A percentile compares a stretch with the other conserved stretches of the same genome.
Evolutionary conservation across 2,113 vertebrate genomes (phyloP).

Genomic region (Megaleporinus macrocephalus): DNA sequence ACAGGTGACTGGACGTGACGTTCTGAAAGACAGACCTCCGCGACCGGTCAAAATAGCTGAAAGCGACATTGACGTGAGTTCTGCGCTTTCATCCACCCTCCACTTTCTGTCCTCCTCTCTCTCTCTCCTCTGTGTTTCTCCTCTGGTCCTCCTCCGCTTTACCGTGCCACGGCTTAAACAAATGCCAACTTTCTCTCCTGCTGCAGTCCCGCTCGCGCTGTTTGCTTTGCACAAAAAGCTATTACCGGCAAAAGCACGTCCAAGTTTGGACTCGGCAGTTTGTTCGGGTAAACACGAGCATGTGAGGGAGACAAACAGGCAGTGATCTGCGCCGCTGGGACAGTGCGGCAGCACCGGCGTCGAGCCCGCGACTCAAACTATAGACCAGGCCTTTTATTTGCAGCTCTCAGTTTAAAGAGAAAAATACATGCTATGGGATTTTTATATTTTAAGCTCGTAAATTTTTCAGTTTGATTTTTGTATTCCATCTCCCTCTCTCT

Average conservation of each 20-base stretch:
- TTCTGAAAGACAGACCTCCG: slow-evolving; percentile 82
- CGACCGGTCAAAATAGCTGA: slow-evolving; percentile 95
- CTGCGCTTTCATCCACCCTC: slow-evolving; percentile 35
- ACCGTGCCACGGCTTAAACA: not conserved
- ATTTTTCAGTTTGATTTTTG: slow-evolving; percentile 83
- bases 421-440: slow-evolving; percentile 82
- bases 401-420: slow-evolving; percentile 78
- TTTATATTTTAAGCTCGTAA: slow-evolving; percentile 77
- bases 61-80: slow-evolving; percentile 95
- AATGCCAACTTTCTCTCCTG: not conserved
- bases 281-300: slow-evolving; percentile 66
- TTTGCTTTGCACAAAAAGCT: slow-evolving; percentile 7
- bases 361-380: slow-evolving; percentile 65
- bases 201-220: not conserved
- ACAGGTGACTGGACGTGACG: slow-evolving; percentile 91
- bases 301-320: slow-evolving; percentile 63
- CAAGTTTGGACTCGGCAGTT: not conserved
- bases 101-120: slow-evolving; percentile 51
- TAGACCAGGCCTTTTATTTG: slow-evolving; percentile 75
- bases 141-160: not conserved
- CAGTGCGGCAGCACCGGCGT: slow-evolving; percentile 57
- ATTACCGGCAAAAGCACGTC: not conserved
- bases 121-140: slow-evolving; percentile 47
- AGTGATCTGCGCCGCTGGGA: slow-evolving; percentile 69
- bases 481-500: slow-evolving; percentile 61